Conservation (phyloP, 2,888 invertebrate genomes). For the Liodrosophila aerea region DNA sequence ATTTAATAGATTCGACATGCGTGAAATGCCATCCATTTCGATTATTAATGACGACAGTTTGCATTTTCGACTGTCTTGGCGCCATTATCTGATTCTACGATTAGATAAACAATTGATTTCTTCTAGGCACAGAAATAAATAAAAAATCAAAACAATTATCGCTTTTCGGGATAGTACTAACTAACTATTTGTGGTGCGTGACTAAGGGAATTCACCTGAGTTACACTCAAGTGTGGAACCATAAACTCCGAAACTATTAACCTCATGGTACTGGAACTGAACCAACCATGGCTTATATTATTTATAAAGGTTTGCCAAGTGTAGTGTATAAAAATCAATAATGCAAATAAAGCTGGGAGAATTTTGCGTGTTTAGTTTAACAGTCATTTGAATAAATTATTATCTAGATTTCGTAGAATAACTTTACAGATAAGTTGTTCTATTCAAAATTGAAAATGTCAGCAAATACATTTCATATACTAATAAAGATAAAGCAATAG, state of each 20-base stretch:
- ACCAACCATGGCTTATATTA: constrained; percentile 14
- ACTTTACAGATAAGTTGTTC: neutral
- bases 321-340: constrained; percentile 34
- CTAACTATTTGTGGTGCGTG: constrained; percentile 27
- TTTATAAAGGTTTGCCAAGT: constrained; percentile 9
- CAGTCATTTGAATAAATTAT: constrained; percentile 10
- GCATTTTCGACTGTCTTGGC: constrained; percentile 2
- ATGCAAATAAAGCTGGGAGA: constrained; percentile 18
- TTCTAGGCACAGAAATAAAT: neutral
- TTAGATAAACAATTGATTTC: constrained; percentile 28
- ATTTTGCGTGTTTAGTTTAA: constrained; percentile 25
- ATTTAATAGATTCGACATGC: constrained; percentile 24
- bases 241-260: constrained; percentile 9
- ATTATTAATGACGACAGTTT: constrained; percentile 42
- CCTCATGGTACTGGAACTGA: constrained; percentile 1
- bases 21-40: constrained; percentile 32
- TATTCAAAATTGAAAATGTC: too few relatives aligned
- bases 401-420: constrained; percentile 1
- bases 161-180: neutral
- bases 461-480: too few relatives aligned
- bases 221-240: constrained; percentile 3
- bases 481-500: too few relatives aligned
- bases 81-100: constrained; percentile 19
- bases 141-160: constrained; percentile 14
- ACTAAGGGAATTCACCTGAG: constrained; percentile 8